phyloP scores from a whole-genome alignment of 1,140 invertebrate species.

The Epicauta chinensis region DNA sequence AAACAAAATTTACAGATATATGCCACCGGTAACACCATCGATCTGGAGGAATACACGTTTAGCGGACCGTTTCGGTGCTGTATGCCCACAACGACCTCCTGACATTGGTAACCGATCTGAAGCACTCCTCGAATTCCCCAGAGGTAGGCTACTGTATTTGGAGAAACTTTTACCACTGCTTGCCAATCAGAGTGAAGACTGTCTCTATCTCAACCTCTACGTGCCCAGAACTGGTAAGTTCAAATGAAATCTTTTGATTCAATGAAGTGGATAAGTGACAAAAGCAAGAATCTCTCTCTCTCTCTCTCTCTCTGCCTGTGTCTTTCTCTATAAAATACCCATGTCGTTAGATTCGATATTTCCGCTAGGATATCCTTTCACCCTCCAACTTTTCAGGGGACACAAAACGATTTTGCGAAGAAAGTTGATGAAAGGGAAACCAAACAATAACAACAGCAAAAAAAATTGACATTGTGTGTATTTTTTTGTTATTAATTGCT shows the following conservation, averaged over 20 bases:
- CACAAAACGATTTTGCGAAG: too few relatives aligned
- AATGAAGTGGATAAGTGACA: too few relatives aligned
- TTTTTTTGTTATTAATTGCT: conserved; percentile 16
- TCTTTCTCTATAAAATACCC: too few relatives aligned
- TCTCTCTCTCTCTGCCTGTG: too few relatives aligned
- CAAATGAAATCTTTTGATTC: too few relatives aligned
- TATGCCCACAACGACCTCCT: conserved; percentile 82
- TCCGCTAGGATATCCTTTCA: too few relatives aligned
- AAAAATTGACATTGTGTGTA: too few relatives aligned
- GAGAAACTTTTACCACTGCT: conserved; percentile 74
- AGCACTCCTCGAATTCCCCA: conserved; percentile 66
- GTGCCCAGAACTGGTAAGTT: conserved; percentile 75
- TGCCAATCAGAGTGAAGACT: conserved; percentile 92
- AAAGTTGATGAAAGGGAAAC: too few relatives aligned
- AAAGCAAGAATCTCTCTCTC: too few relatives aligned
- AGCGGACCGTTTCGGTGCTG: conserved; percentile 74
- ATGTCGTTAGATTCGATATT: too few relatives aligned
- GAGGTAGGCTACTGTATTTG: conserved; percentile 72
- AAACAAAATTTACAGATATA: conserved; percentile 57
- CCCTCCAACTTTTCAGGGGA: too few relatives aligned
- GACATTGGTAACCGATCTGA: conserved; percentile 65
- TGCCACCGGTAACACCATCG: conserved; percentile 88
- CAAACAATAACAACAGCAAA: too few relatives aligned
- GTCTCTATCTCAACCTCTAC: conserved; percentile 94
- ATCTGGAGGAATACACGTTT: conserved; percentile 77